phyloP scores from a whole-genome alignment of 2,113 vertebrate species.

The Tachuris rubrigastra region DNA sequence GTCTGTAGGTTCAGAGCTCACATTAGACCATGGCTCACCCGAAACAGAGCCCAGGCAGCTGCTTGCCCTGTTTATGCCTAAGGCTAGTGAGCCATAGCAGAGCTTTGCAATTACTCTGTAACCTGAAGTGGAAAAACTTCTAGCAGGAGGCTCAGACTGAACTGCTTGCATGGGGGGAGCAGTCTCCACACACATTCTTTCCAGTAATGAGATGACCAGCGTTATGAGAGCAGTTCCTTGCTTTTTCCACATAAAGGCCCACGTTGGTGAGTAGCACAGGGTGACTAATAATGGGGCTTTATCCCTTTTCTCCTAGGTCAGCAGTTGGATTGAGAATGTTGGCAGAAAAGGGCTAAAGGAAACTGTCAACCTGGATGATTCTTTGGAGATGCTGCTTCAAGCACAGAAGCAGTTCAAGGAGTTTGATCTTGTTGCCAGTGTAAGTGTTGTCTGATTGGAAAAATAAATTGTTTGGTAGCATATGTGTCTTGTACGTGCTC shows the following conservation, averaged over 20 bases:
- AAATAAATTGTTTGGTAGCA: not conserved
- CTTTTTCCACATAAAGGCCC: slow-evolving; percentile 12
- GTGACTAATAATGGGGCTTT: not conserved
- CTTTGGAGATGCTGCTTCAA: slow-evolving; percentile 77
- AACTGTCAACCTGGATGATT: slow-evolving; percentile 70
- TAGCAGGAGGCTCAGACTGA: not conserved
- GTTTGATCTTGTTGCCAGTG: slow-evolving; percentile 80
- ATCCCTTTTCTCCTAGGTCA: slow-evolving; percentile 72
- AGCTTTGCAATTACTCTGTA: not conserved
- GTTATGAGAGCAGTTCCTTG: not conserved
- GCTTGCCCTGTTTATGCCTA: slow-evolving; percentile 26
- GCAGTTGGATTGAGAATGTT: slow-evolving; percentile 82
- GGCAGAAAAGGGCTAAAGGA: slow-evolving; percentile 78
- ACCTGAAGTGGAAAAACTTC: slow-evolving; percentile 11
- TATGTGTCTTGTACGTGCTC: not conserved
- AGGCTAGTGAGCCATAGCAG: slow-evolving; percentile 19
- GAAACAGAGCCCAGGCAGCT: not conserved
- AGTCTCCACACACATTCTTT: not conserved
- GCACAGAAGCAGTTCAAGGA: slow-evolving; percentile 78
- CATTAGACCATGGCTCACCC: not conserved
- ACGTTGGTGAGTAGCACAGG: not conserved
- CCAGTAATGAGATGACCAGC: not conserved
- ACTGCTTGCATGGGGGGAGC: not conserved
- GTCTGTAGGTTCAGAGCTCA: not conserved
- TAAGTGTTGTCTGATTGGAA: slow-evolving; percentile 50